Percentiles rank a stretch among this genome's conserved stretches.
These are phyloP conservation scores for Dryocosmus kuriphilus DNA, from an alignment of 2,888 invertebrate genomes.

Conservation along the genomic window DNA sequence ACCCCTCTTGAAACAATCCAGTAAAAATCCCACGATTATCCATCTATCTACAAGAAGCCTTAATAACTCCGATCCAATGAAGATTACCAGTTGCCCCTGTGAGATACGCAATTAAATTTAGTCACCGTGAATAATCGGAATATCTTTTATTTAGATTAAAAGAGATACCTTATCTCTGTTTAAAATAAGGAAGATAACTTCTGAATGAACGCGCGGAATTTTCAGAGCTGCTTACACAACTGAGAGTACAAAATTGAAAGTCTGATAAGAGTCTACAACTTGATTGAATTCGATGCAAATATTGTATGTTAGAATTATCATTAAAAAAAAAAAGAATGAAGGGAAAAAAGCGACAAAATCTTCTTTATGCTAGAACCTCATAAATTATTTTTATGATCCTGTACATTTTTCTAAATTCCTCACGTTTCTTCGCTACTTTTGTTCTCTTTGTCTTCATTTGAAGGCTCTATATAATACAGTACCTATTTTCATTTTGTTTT, in stretches of 20 bases:
- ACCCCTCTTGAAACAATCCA: conserved; percentile 17
- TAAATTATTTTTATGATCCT: neutral
- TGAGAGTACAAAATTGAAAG: neutral
- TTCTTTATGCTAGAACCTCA: neutral
- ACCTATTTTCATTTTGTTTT: neutral
- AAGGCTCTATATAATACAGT: neutral
- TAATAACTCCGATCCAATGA: conserved; percentile 12
- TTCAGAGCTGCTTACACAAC: neutral
- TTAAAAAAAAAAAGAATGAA: too few species aligned
- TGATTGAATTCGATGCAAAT: too few species aligned
- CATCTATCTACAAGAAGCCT: neutral
- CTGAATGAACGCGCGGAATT: conserved; percentile 12
- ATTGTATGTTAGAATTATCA: too few species aligned
- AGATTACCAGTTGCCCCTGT: neutral
- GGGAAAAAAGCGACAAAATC: too few species aligned
- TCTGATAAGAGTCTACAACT: neutral
- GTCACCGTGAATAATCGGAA: neutral
- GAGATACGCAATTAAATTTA: conserved; percentile 11
- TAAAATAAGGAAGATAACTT: neutral
- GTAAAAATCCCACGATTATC: conserved; percentile 15
- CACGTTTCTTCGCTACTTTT: neutral
- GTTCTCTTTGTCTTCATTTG: neutral
- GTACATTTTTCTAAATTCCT: neutral
- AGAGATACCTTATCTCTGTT: conserved; percentile 12
- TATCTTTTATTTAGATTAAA: conserved; percentile 15